These are phyloP conservation scores for Leguminivora glycinivorella DNA, from an alignment of 1,140 invertebrate genomes.

Conservation along the genomic window DNA sequence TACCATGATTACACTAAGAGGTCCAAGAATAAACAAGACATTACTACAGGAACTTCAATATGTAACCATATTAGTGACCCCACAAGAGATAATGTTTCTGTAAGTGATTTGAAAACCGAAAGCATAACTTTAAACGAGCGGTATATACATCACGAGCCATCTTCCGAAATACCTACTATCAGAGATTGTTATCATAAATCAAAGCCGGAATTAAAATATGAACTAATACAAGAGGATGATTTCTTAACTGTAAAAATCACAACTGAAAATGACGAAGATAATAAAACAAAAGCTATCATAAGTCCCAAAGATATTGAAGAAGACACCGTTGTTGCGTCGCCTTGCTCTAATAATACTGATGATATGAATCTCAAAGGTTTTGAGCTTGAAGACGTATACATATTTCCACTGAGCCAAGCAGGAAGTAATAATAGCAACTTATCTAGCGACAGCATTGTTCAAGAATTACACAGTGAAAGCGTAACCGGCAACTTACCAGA, in stretches of 20 bases:
- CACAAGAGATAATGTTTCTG: neutral
- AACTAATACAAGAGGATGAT: conserved; percentile 21
- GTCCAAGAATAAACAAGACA: neutral
- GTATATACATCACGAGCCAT: neutral
- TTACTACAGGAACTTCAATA: neutral
- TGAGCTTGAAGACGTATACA: conserved; percentile 57
- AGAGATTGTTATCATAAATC: neutral
- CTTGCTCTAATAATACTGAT: conserved; percentile 41
- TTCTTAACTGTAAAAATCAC: conserved; percentile 8
- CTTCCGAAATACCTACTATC: neutral
- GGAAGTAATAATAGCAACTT: neutral
- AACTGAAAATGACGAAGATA: conserved; percentile 8
- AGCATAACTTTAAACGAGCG: neutral
- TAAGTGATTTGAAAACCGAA: neutral
- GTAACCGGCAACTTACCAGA: neutral
- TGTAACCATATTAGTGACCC: neutral
- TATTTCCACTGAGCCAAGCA: conserved; percentile 48
- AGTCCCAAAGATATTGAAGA: neutral
- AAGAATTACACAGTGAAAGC: neutral
- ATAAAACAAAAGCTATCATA: neutral
- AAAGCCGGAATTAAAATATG: neutral
- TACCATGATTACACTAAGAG: conserved; percentile 14
- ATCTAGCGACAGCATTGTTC: neutral
- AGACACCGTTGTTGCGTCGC: neutral
- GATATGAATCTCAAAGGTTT: conserved; percentile 50